A percentile compares a stretch with the other conserved stretches of the same genome.
These are phyloP conservation scores for Pituophis catenifer DNA, from an alignment of 2,113 vertebrate genomes.

Conservation along the genomic window DNA sequence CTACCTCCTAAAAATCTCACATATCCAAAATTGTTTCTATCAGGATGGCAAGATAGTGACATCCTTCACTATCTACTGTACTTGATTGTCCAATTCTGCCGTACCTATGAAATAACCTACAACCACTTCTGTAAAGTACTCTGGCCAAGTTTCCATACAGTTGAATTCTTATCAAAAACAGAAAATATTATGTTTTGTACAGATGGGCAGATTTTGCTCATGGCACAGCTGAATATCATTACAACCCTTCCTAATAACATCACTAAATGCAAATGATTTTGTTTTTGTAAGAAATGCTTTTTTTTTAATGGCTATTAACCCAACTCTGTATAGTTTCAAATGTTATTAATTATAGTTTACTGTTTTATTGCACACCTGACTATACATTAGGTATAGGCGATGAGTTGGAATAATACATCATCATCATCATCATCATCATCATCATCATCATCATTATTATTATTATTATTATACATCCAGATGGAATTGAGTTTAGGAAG, in stretches of 20 bases:
- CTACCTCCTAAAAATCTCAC: not conserved
- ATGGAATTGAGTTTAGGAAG: not conserved
- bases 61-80: not conserved
- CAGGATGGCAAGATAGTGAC: not conserved
- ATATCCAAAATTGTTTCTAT: not conserved
- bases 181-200: not conserved
- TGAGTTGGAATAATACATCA: not conserved
- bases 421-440: not conserved
- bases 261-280: not conserved
- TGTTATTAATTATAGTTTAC: not conserved
- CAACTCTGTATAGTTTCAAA: not conserved
- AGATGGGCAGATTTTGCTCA: not conserved
- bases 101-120: not conserved
- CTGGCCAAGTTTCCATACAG: not conserved
- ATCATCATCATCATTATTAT: not conserved
- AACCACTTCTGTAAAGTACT: not conserved
- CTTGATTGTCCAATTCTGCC: not conserved
- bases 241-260: not conserved
- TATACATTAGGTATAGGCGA: not conserved
- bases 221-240: not conserved
- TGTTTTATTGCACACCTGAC: not conserved
- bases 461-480: not conserved
- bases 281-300: not conserved
- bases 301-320: not conserved
- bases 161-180: not conserved